Evolutionary conservation across 2,113 vertebrate genomes (phyloP).

Genomic region (Thunnus thynnus): DNA sequence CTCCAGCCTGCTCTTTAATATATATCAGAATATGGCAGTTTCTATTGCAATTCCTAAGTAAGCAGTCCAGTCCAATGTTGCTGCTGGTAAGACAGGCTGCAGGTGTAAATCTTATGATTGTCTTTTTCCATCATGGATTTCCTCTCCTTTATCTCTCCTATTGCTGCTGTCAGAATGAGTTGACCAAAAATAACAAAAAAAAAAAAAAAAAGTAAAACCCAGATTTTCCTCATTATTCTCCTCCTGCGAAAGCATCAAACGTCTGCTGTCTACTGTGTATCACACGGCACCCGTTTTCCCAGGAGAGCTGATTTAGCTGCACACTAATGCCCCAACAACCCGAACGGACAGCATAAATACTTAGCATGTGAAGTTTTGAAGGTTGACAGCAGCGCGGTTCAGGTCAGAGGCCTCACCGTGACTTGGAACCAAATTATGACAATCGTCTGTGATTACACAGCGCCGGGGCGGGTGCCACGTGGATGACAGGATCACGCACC

Average conservation of each 20-base stretch:
- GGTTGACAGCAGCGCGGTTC: constrained; percentile 56
- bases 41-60: constrained; percentile 18
- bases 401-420: constrained; percentile 66
- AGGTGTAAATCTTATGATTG: constrained; percentile 29
- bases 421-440: constrained; percentile 74
- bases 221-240: not conserved
- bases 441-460: constrained; percentile 67
- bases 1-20: constrained; percentile 35
- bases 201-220: not conserved
- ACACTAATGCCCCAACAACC: constrained; percentile 30
- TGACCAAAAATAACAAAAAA: constrained; percentile 36
- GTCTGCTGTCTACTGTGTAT: not conserved
- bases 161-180: constrained; percentile 13
- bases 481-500: constrained; percentile 64
- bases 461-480: constrained; percentile 43
- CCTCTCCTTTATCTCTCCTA: constrained; percentile 31
- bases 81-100: constrained; percentile 1
- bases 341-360: constrained; percentile 35
- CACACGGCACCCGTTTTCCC: constrained; percentile 5
- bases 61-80: constrained; percentile 12
- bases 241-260: not conserved
- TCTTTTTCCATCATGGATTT: constrained; percentile 34
- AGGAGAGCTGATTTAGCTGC: not conserved
- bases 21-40: constrained; percentile 42
- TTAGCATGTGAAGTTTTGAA: constrained; percentile 47